Conservation (phyloP, 2,797 vertebrate genomes). For the Galagoides demidoff region DNA sequence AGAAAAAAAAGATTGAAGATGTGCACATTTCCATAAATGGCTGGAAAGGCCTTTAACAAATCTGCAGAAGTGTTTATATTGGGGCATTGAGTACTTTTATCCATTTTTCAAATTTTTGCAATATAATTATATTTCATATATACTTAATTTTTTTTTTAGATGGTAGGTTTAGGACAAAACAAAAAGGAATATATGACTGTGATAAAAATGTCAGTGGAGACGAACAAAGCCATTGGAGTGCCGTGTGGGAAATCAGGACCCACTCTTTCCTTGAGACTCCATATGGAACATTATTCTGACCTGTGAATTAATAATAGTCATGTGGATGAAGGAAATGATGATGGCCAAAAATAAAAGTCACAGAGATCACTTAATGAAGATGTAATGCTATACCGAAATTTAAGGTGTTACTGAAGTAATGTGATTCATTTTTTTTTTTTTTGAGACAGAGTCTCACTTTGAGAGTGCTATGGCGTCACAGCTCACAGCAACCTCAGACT, state of each 20-base stretch:
- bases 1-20: background rate
- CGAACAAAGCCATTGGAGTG: background rate
- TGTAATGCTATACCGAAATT: background rate
- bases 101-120: background rate
- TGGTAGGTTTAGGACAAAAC: background rate
- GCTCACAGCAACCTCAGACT: too few relatives aligned
- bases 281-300: background rate
- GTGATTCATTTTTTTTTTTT: too few relatives aligned
- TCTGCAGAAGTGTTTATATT: background rate
- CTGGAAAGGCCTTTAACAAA: background rate
- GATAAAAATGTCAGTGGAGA: slow-evolving; percentile 9
- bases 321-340: background rate
- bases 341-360: background rate
- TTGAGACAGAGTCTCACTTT: too few relatives aligned
- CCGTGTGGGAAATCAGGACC: background rate
- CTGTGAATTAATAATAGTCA: background rate
- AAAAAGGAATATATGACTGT: background rate
- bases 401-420: background rate
- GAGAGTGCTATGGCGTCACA: too few relatives aligned
- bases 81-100: background rate
- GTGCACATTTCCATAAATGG: background rate
- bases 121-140: background rate
- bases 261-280: background rate
- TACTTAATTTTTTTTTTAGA: background rate
- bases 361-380: background rate